Percentiles rank a stretch among this genome's conserved stretches.
These are phyloP conservation scores for Uloborus plumipes DNA, from an alignment of 2,888 invertebrate species.

Conservation along the genomic window DNA sequence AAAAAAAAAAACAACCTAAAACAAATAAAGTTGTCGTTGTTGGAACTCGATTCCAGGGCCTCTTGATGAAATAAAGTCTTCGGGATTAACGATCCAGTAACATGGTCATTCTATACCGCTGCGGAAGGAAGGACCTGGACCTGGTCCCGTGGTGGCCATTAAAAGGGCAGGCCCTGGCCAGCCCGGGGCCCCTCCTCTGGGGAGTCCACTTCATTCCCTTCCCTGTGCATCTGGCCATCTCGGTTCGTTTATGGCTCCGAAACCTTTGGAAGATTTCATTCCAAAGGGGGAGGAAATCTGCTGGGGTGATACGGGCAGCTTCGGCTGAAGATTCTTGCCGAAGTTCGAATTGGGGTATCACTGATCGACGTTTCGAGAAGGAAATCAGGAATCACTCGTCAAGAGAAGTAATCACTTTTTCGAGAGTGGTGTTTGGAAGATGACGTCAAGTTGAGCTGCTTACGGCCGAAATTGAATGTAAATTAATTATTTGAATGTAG, in stretches of 20 bases:
- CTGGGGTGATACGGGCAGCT: neutral
- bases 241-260: slow-evolving; percentile 54
- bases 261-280: slow-evolving; percentile 26
- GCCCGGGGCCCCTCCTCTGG: slow-evolving; percentile 6
- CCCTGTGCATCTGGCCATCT: slow-evolving; percentile 28
- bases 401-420: too few relatives aligned
- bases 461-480: too few relatives aligned
- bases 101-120: slow-evolving; percentile 60
- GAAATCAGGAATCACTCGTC: too few relatives aligned
- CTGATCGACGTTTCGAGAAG: too few relatives aligned
- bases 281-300: neutral
- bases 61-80: slow-evolving; percentile 62
- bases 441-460: too few relatives aligned
- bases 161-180: slow-evolving; percentile 29
- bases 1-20: slow-evolving; percentile 1
- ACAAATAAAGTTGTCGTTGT: slow-evolving; percentile 26
- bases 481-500: too few relatives aligned
- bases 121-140: slow-evolving; percentile 39
- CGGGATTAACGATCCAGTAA: slow-evolving; percentile 62
- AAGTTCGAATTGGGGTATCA: neutral
- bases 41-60: slow-evolving; percentile 52
- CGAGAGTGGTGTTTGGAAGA: too few relatives aligned
- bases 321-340: neutral
- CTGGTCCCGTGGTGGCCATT: slow-evolving; percentile 42
- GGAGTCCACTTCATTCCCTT: slow-evolving; percentile 39